Base-by-base conservation (phyloP, 2,888 invertebrate species). In the Phyto melanocephala region DNA sequence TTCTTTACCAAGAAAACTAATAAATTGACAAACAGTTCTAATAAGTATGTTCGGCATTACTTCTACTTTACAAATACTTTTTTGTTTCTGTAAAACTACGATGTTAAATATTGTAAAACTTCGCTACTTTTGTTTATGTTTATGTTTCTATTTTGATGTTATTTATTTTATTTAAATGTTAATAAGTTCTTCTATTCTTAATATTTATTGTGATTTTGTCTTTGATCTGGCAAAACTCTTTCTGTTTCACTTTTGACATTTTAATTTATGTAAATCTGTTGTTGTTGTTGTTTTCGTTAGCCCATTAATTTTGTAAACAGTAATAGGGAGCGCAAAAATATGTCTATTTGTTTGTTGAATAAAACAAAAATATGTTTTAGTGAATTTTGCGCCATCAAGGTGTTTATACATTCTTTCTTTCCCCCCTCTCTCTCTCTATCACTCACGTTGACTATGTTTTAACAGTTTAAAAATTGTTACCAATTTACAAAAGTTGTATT, bases 211-310 rank as follows among this genome's bases (percentile, higher is more conserved):
- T 40, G 11, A 15, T 28, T 54, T 35, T 15, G 20, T 11, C 13
- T 17, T 42, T 42, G 40, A 68, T 17, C 54, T 58, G 33, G 1
- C 13, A 13, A 1, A 58, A 47, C 15, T 15, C 22, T 35, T 42
- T 40, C 35, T 71, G 7, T 20, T 42, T n/a, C 10, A 68, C 17
- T 42, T 42, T 42, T 70, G 24, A 17, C 10, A 56, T 45, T 70
- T 70, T 70, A 56, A 56, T 70, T 56, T 45, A 56, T 56, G 56
- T 52, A 52, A 52, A 47, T 28, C 7, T 45, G 3, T 24, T 17
- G 2, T 15, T 42, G 24, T 15, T 62, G 5, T 22, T 60, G 11
- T 40, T 15, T 20, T 24, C 13, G 8, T 35, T 11, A 1, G 6
- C 40, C 15, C 15, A 28, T 70, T 20, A 13, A n/a, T 15, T 58